Percentiles rank a stretch among this genome's conserved stretches.
Conservation (phyloP, 1,140 invertebrate species). For the Conus betulinus region DNA sequence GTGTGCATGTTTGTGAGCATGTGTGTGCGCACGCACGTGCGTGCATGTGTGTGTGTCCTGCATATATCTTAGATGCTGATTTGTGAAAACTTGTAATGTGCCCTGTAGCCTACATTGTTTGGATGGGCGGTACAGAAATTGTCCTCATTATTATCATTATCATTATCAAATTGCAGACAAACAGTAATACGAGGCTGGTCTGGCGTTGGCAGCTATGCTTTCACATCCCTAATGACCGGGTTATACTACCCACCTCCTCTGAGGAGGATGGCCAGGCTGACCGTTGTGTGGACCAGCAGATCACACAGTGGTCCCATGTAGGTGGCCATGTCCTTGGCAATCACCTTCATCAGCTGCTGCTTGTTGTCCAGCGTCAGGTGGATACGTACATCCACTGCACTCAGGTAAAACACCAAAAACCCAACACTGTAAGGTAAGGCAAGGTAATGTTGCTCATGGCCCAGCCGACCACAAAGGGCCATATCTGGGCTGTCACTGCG, state of each 20-base stretch:
- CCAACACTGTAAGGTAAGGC: not conserved
- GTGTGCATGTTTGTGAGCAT: too few species aligned
- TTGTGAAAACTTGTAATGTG: too few species aligned
- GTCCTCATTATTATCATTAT: too few species aligned
- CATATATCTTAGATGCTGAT: not conserved
- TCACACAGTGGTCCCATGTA: slow-evolving; percentile 27
- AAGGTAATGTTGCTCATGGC: not conserved
- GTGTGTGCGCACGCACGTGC: too few species aligned
- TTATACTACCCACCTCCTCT: not conserved
- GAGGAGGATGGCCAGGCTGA: slow-evolving; percentile 13
- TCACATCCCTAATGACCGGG: not conserved
- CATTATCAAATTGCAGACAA: too few species aligned
- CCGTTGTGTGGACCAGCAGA: slow-evolving; percentile 3
- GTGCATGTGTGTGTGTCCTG: too few species aligned
- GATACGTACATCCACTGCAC: slow-evolving; percentile 5
- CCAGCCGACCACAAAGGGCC: too few species aligned
- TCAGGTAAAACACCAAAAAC: not conserved
- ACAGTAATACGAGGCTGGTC: too few species aligned
- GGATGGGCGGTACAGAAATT: too few species aligned
- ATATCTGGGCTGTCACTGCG: too few species aligned
- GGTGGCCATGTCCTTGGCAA: slow-evolving; percentile 20
- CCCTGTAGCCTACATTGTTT: too few species aligned
- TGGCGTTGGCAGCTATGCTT: too few species aligned
- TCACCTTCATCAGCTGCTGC: slow-evolving; percentile 14
- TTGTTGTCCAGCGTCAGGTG: slow-evolving; percentile 14